Percentiles rank a stretch among this genome's conserved stretches.
These are phyloP conservation scores for Pentalonia nigronervosa DNA, from an alignment of 1,140 invertebrate genomes.

Conservation along the genomic window DNA sequence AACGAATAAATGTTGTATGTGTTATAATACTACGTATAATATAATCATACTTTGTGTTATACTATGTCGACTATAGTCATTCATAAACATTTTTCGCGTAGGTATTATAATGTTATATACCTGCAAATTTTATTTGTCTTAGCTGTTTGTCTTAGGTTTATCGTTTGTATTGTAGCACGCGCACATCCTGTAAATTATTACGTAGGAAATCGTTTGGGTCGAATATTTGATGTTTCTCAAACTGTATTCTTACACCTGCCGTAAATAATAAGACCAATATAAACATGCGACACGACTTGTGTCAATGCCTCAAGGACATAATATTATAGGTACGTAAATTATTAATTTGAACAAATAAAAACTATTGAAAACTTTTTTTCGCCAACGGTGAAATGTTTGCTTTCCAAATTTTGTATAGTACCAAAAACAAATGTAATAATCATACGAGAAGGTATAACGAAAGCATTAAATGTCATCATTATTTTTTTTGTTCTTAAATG, in stretches of 20 bases:
- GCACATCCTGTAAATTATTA: background rate
- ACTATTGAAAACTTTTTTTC: background rate
- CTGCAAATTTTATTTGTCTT: background rate
- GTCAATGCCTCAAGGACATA: background rate
- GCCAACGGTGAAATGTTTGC: background rate
- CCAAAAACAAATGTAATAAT: background rate
- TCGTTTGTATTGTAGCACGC: background rate
- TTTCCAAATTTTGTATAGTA: background rate
- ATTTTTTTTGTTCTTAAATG: background rate
- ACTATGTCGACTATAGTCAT: background rate
- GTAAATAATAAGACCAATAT: conserved; percentile 13
- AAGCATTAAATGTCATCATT: background rate
- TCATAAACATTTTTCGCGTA: background rate
- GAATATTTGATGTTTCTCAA: background rate
- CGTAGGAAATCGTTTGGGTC: background rate
- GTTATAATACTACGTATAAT: background rate
- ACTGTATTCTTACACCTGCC: background rate
- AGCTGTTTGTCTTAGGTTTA: background rate
- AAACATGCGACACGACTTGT: background rate
- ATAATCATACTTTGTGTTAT: background rate
- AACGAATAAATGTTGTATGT: background rate
- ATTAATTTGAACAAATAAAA: background rate
- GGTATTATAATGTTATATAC: background rate
- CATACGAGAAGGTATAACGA: background rate
- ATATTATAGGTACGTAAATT: background rate